Base-by-base conservation (phyloP, 2,888 invertebrate genomes). In the Colostygia pectinataria region DNA sequence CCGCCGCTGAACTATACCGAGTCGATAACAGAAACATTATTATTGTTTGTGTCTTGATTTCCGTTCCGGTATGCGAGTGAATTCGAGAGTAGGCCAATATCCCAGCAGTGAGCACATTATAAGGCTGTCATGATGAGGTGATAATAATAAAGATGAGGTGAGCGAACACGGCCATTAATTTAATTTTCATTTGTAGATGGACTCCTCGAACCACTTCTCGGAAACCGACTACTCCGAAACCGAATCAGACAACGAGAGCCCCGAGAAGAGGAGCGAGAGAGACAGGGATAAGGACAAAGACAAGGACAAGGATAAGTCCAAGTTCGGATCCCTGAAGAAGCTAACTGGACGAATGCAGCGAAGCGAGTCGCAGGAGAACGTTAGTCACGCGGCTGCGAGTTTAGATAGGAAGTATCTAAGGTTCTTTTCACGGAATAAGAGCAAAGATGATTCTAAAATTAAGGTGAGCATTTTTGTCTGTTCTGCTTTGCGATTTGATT, bases 321-420 rank as follows among this genome's bases (percentile, higher is more conserved):
- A 69, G 60, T 73, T 73, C 55, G 74, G 74, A 0, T 73, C 73
- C n/a, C 52, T 73, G 37, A 71, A 68, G 65, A 73, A 73, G 38
- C 48, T 72, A 48, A 57, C 80, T 63, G 60, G 80, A 14, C 81
- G 90, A 47, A 84, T 90, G 74, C 82, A 80, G 50, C 76, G 77
- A 61, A 85, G 76, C 65, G 83, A 85, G 65, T 80, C 83, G 39
- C 70, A 71, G 52, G 91, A 92, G 67, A 81, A 84, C 59, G 92
- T 91, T 5, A 63, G 70, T 51, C 83, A 74, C 56, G 61, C 77
- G 6, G 68, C 81, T 54, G 92, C 94, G 25, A 94, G 94, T 71
- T 90, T 95, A 51, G 95, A 95, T 75, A 76, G 95, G 65, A 95
- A 95, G 83, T 95, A 93, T 63, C 82, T 91, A 47, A 55, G 90